Conservation (phyloP, 2,888 invertebrate species). For the Notocelia uddmanniana region DNA sequence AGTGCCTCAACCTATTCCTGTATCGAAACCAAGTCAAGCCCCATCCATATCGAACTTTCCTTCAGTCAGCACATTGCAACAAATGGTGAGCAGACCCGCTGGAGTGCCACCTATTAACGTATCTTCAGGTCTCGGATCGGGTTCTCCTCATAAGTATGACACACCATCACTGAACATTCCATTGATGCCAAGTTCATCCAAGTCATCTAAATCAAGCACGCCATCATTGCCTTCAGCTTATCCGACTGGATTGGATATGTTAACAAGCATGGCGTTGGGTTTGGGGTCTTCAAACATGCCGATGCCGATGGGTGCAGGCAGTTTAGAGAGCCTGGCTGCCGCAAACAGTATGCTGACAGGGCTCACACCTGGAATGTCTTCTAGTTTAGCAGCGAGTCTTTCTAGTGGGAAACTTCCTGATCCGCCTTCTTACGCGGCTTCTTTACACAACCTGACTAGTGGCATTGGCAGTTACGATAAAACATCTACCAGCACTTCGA, state of each 20-base stretch:
- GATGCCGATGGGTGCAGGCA: slow-evolving; percentile 72
- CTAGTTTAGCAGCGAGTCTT: slow-evolving; percentile 76
- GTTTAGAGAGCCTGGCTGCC: slow-evolving; percentile 80
- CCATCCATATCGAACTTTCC: slow-evolving; percentile 78
- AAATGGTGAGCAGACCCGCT: slow-evolving; percentile 82
- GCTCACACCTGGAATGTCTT: slow-evolving; percentile 73
- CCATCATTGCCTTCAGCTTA: slow-evolving; percentile 82
- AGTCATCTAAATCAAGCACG: slow-evolving; percentile 85
- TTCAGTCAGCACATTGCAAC: slow-evolving; percentile 81
- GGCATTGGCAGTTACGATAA: slow-evolving; percentile 77
- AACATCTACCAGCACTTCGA: slow-evolving; percentile 79
- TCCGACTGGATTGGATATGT: slow-evolving; percentile 81
- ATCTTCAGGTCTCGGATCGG: slow-evolving; percentile 76
- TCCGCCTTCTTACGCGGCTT: slow-evolving; percentile 79
- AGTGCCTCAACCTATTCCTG: slow-evolving; percentile 84
- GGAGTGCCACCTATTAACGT: slow-evolving; percentile 82
- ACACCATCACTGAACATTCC: slow-evolving; percentile 86
- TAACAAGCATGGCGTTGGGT: slow-evolving; percentile 83
- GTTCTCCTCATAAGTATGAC: slow-evolving; percentile 85
- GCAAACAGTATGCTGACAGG: slow-evolving; percentile 81
- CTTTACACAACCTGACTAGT: slow-evolving; percentile 76
- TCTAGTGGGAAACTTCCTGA: slow-evolving; percentile 77
- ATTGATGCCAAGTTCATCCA: slow-evolving; percentile 85
- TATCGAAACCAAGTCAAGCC: slow-evolving; percentile 73
- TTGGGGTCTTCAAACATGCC: slow-evolving; percentile 77